A percentile compares a stretch with the other conserved stretches of the same genome.
Conservation (phyloP, 2,888 invertebrate genomes). For the Cantharis rustica region DNA sequence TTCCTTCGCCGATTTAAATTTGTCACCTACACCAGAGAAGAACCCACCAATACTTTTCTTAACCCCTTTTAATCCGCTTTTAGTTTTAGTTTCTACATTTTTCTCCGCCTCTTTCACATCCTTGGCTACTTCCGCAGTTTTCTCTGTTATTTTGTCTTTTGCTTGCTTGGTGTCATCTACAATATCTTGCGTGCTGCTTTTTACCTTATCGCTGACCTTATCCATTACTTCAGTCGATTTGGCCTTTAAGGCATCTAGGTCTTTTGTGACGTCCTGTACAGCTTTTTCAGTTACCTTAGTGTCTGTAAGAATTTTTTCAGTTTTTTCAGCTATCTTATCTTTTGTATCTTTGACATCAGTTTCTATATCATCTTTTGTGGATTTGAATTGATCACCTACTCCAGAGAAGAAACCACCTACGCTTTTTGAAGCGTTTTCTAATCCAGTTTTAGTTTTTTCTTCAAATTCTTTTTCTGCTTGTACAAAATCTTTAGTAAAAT, state of each 20-base stretch:
- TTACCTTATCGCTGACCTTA: constrained; percentile 26
- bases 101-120: constrained; percentile 5
- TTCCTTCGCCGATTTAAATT: constrained; percentile 15
- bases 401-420: not conserved
- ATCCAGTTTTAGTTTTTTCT: not conserved
- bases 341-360: not conserved
- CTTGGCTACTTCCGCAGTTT: constrained; percentile 20
- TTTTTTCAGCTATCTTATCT: not conserved
- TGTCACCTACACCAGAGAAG: constrained; percentile 28
- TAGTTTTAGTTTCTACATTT: not conserved
- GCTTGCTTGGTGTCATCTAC: constrained; percentile 27
- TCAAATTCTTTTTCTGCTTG: not conserved
- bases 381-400: not conserved
- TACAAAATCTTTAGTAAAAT: constrained; percentile 12
- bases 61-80: constrained; percentile 37
- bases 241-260: constrained; percentile 19
- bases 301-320: not conserved
- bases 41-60: constrained; percentile 30
- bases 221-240: constrained; percentile 31
- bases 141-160: constrained; percentile 16
- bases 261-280: not conserved
- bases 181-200: constrained; percentile 18
- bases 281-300: constrained; percentile 18
- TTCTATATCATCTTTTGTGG: not conserved
- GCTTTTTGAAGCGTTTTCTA: constrained; percentile 13